Evolutionary conservation across 2,888 invertebrate species (phyloP), one percentile per base, ranked within the genome.

Genomic region (Epirrita christyi): DNA sequence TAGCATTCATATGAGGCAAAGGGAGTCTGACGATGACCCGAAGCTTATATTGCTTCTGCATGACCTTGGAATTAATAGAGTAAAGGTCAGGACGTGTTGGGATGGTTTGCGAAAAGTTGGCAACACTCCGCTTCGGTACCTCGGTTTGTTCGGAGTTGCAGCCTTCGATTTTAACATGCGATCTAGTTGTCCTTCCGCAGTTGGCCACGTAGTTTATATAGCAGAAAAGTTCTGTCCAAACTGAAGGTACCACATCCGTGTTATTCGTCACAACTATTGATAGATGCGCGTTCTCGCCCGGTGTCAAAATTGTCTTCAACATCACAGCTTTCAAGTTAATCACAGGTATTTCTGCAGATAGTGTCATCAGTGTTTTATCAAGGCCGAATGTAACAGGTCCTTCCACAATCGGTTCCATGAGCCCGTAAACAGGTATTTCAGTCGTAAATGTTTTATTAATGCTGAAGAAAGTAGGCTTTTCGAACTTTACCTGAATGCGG

Each of bases 321-420:
- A 68, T 44, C 14, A 60, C 59, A 7, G 58, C 64, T 37, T 63
- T 66, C 10, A 68, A 32, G 2, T 58, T 60, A 0, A 68, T 41
- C 0, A 37, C 32, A 11, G 59, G 50, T 10, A 41, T 51, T 5
- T 48, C 49, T 0, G 29, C 4, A 2, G 56, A 61, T 9, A 49
- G 42, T 1, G 59, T 48, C 6, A 61, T 54, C 0, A 66, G 42
- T 0, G 44, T 34, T 41, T 68, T 68, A 15, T 68, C 54, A 1
- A 66, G 15, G 0, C 67, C 66, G 6, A 68, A 61, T 11, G 60
- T 43, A 15, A 64, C 49, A 5, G 63, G 63, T 3, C 56, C 55
- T 3, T 54, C 51, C 4, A 8, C 13, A 2, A 15, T 28, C 2
- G 51, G 40, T n/a, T 34, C 43, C 1, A 65, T 48, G 7, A 43